Evolutionary conservation across 2,888 invertebrate species (phyloP), one percentile per base, ranked within the genome.

Genomic region (Eristalinus sepulchralis): DNA sequence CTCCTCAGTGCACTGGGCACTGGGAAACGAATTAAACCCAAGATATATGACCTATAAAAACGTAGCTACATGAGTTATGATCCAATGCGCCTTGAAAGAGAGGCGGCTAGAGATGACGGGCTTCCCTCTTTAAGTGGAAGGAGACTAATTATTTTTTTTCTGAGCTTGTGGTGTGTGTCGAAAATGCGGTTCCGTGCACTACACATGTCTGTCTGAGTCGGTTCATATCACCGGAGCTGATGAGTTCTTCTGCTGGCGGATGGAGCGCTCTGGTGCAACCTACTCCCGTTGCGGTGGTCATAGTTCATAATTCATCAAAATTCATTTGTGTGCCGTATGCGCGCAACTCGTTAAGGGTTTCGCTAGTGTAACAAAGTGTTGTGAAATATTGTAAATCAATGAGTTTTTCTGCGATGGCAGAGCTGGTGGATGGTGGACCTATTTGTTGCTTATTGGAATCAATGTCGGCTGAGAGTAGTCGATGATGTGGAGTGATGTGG

Each of bases 21-120:
- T 59, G 57, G 68, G 72, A 85, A 85, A 81, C 72, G 85, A 85
- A 85, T 85, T 85, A 81, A 60, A 68, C 68, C 33, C 53, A 75
- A 85, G 85, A 85, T 85, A 81, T 85, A 85, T 70, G 85, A 85
- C 81, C 85, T 85, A 85, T 85, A 85, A 85, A 85, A 85, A 77
- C 73, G 85, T 85, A 81, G 66, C 81, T 64, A 81, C 77, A 85
- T 77, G 77, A 85, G 72, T 81, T 85, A 85, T 85, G 81, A 63
- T 85, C 72, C 76, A 81, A 68, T 75, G 70, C 66, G 68, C 47
- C 55, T 77, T 27, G 27, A 27, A 27, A 27, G 59, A 27, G 59
- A 20, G 47, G 31, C 71, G 75, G 31, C 64, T 70, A 57, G 57
- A 39, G 39, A 39, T 39, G 39, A 27, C 22, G 22, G 57, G 57